Percentiles rank a stretch among this genome's conserved stretches.
Evolutionary conservation across 2,888 invertebrate genomes (phyloP).

Genomic region (Carterocephalus palaemon): DNA sequence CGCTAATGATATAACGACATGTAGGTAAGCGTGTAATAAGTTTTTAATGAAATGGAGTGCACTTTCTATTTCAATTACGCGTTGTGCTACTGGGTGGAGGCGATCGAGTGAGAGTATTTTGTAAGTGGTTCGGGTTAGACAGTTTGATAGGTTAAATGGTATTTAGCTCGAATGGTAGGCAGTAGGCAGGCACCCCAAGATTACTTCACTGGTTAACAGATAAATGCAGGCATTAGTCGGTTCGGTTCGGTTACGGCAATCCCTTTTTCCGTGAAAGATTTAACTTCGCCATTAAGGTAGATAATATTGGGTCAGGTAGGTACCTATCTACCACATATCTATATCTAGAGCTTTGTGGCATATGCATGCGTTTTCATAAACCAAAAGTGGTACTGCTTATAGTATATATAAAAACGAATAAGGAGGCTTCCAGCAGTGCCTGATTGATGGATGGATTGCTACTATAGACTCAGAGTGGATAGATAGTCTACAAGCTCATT

Average conservation of each 20-base stretch:
- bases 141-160: constrained; percentile 22
- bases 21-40: constrained; percentile 40
- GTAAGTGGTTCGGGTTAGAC: constrained; percentile 30
- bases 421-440: too few species aligned
- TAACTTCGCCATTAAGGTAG: too few species aligned
- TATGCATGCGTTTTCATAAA: too few species aligned
- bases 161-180: constrained; percentile 5
- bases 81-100: constrained; percentile 38
- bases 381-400: too few species aligned
- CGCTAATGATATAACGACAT: constrained; percentile 42
- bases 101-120: constrained; percentile 39
- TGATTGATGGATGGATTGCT: too few species aligned
- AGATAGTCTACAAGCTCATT: too few species aligned
- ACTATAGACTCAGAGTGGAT: too few species aligned
- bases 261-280: constrained; percentile 3
- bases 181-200: constrained; percentile 6
- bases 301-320: too few species aligned
- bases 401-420: too few species aligned
- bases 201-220: constrained; percentile 11
- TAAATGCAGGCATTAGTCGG: constrained; percentile 10
- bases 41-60: constrained; percentile 46
- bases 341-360: too few species aligned
- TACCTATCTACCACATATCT: too few species aligned
- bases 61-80: constrained; percentile 62
- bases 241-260: background rate